Evolutionary conservation across 2,113 vertebrate species (phyloP).

Genomic region (Mormyrus lacerda): DNA sequence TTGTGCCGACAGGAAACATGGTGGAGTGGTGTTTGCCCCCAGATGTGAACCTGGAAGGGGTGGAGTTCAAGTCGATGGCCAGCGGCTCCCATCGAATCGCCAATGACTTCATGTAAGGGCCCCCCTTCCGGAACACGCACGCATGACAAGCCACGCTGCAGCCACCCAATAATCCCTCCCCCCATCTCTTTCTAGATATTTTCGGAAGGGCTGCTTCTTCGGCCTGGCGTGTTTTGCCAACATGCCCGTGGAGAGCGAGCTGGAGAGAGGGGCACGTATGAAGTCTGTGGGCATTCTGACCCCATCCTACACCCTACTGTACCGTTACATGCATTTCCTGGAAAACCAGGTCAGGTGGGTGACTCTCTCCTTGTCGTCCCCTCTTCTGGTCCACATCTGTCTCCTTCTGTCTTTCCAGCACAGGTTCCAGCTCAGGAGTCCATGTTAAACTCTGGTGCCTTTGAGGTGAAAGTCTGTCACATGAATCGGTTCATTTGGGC

Average conservation of each 20-base stretch:
- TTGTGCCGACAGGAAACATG: conserved; percentile 77
- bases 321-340: conserved; percentile 97
- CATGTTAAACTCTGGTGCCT: not conserved
- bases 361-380: not conserved
- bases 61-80: conserved; percentile 99
- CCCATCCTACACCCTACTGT: conserved; percentile 89
- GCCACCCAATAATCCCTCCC: not conserved
- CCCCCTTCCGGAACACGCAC: not conserved
- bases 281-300: conserved; percentile 95
- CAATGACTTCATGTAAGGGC: conserved; percentile 91
- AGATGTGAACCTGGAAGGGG: conserved; percentile 87
- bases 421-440: not conserved
- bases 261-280: conserved; percentile 92
- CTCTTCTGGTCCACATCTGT: not conserved
- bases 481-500: not conserved
- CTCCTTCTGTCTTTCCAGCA: not conserved
- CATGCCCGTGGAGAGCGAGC: conserved; percentile 92
- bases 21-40: conserved; percentile 95
- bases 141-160: not conserved
- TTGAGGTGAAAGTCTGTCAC: not conserved
- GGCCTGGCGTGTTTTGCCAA: conserved; percentile 97
- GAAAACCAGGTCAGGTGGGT: conserved; percentile 96
- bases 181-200: conserved; percentile 68
- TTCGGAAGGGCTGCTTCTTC: conserved; percentile 89
- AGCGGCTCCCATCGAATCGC: conserved; percentile 92